A percentile compares a stretch with the other conserved stretches of the same genome.
These are phyloP conservation scores for Entomobrya proxima DNA, from an alignment of 2,888 invertebrate species.

Conservation along the genomic window DNA sequence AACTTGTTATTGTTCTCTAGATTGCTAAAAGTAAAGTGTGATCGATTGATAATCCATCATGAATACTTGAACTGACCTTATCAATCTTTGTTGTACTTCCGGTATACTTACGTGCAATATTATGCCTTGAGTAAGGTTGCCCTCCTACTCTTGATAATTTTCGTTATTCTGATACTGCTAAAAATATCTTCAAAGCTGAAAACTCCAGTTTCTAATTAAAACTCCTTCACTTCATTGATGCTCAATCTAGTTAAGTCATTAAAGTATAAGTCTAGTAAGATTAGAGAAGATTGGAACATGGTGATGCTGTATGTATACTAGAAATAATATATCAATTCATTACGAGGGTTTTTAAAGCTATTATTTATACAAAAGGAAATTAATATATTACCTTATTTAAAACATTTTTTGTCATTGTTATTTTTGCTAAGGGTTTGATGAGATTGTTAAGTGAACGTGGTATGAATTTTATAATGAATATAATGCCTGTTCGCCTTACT, in stretches of 20 bases:
- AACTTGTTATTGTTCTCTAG: not conserved
- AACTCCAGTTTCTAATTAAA: not conserved
- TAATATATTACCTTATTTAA: not conserved
- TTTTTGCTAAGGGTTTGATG: no score
- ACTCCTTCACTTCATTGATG: not conserved
- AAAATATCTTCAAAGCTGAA: not conserved
- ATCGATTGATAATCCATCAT: not conserved
- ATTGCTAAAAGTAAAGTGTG: no score
- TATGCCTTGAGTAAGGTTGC: no score
- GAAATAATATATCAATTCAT: no score
- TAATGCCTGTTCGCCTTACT: no score
- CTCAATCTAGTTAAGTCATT: constrained; percentile 4
- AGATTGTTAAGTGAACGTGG: no score
- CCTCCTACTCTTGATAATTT: no score
- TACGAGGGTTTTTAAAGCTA: not conserved
- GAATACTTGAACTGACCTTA: constrained; percentile 31
- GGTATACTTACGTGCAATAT: constrained; percentile 23
- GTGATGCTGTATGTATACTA: not conserved
- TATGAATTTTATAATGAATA: no score
- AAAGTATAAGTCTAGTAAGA: not conserved
- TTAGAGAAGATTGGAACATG: not conserved
- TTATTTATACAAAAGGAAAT: not conserved
- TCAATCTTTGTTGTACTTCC: constrained; percentile 15
- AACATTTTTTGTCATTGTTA: not conserved
- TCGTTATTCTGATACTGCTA: not conserved